Evolutionary conservation across 2,797 vertebrate genomes (phyloP), one percentile per base, ranked within the genome.

Genomic region (Pseudochromis fuscus): DNA sequence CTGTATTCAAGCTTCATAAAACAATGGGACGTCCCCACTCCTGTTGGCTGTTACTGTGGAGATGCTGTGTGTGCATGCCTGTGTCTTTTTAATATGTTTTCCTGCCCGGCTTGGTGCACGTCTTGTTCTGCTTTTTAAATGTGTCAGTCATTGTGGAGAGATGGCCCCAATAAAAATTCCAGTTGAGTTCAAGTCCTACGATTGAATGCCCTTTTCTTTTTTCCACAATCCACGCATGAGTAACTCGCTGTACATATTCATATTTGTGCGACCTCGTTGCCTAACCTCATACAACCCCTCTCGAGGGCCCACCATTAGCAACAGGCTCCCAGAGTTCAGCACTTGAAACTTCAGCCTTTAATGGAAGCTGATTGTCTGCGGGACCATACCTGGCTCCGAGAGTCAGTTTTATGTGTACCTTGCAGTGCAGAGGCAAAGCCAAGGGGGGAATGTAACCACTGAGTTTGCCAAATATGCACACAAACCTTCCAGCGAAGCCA

Each of bases 311-410:
- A 58, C 68, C 55, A 30, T 46, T 45, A 60, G 46, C 50, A 77
- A 46, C 52, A 52, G 19, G 23, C 28, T 28, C 42, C 45, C 56
- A 40, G 44, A 52, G 58, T 50, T 79, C 51, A 77, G 48, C n/a
- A 38, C 31, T 42, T 40, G 42, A 72, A 74, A 75, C 45, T 55
- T 73, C 38, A 67, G 75, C 38, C 40, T 24, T 66, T 80, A 66
- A 86, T 65, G 76, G 46, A 86, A 71, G 72, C 46, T 31, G 74
- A 87, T 85, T 67, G 60, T 72, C 67, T 66, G 38, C 21, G 57
- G 63, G 71, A 62, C 42, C 49, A 71, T 30, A 82, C 35, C 44
- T 24, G 18, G 52, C 13, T 18, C 57, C 57, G 72, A 70, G 21
- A 63, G 51, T 71, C 50, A n/a, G 52, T 68, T 70, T 74, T 44